Conservation (phyloP, 1,140 invertebrate species). For the Campoletis sonorensis region DNA sequence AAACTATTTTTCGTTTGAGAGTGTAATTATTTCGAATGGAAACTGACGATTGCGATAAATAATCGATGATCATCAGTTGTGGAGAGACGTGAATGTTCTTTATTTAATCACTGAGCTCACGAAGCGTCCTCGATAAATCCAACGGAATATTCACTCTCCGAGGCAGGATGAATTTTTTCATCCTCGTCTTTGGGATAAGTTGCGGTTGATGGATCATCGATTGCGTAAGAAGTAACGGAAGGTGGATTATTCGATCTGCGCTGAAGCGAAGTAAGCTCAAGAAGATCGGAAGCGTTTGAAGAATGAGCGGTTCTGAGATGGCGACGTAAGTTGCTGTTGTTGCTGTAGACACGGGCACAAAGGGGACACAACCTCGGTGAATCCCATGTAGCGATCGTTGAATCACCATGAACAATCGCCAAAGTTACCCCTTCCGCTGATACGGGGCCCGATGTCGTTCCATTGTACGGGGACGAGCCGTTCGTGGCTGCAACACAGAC, state of each 20-base stretch:
- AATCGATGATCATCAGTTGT: too few species aligned
- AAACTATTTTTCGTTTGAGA: too few species aligned
- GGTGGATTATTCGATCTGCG: constrained; percentile 48
- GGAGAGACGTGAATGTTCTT: too few species aligned
- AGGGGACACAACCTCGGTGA: constrained; percentile 70
- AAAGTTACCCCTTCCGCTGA: constrained; percentile 39
- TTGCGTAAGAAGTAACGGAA: constrained; percentile 4
- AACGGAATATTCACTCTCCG: not conserved
- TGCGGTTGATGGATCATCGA: constrained; percentile 13
- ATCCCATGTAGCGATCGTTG: constrained; percentile 63
- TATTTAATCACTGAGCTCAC: not conserved
- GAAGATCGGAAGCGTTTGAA: constrained; percentile 62
- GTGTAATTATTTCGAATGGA: too few species aligned
- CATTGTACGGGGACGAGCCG: constrained; percentile 32
- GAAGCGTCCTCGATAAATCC: not conserved
- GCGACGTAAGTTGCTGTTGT: constrained; percentile 74
- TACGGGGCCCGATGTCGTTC: constrained; percentile 23
- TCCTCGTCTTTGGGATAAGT: constrained; percentile 15
- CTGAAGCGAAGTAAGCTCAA: constrained; percentile 65
- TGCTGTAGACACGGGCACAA: constrained; percentile 74
- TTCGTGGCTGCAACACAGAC: constrained; percentile 66
- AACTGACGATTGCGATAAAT: too few species aligned
- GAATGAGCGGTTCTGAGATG: constrained; percentile 71
- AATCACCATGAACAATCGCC: constrained; percentile 53
- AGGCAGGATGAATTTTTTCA: not conserved